Percentiles rank a stretch among this genome's conserved stretches.
Conservation (phyloP, 1,140 invertebrate genomes). For the Ceratina japonica region DNA sequence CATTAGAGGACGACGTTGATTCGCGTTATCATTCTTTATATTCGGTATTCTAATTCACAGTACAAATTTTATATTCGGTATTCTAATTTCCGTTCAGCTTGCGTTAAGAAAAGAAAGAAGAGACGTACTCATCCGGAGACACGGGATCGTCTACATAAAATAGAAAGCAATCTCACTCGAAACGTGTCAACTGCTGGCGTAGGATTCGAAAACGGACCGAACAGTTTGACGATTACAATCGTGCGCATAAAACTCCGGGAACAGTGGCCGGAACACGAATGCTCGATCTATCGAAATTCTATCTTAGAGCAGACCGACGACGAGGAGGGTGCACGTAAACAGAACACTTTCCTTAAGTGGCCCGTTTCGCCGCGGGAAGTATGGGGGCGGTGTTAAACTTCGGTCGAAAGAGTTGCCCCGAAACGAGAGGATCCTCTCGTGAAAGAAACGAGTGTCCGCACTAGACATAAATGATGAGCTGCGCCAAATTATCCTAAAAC, state of each 20-base stretch:
- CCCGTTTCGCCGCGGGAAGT: not conserved
- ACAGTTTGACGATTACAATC: not conserved
- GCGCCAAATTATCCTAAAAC: constrained; percentile 14
- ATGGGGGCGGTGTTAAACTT: constrained; percentile 3
- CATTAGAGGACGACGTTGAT: no score
- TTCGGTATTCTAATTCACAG: no score
- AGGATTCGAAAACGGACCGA: not conserved
- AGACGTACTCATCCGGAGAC: no score
- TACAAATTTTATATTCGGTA: no score
- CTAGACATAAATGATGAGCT: constrained; percentile 16
- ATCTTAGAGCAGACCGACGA: not conserved
- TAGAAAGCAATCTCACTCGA: no score
- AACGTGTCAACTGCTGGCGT: no score
- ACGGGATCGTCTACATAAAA: no score
- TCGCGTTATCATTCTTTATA: no score
- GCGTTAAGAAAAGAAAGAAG: no score
- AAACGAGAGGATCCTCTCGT: constrained; percentile 1
- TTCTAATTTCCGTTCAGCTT: no score
- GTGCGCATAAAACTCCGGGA: not conserved
- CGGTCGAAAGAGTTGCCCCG: not conserved
- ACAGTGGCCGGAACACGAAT: not conserved
- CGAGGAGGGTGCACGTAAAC: not conserved
- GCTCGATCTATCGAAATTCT: constrained; percentile 8
- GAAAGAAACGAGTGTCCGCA: not conserved
- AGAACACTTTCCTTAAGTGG: constrained; percentile 12